phyloP scores from a whole-genome alignment of 2,113 vertebrate species.

The Clarias gariepinus region DNA sequence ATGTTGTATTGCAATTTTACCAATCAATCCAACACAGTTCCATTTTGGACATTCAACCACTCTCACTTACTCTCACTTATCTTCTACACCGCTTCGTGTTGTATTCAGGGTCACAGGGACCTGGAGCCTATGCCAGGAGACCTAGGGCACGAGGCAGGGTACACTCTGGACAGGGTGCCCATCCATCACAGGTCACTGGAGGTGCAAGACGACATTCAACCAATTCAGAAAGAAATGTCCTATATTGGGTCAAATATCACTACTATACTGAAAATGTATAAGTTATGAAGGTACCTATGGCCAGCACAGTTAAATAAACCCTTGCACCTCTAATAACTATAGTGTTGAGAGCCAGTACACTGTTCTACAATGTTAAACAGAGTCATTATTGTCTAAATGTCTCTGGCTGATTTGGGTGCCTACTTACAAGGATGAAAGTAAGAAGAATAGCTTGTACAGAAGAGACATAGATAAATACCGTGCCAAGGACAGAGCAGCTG shows the following conservation, averaged over 20 bases:
- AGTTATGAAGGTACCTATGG: background rate
- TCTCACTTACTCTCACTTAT: too few relatives aligned
- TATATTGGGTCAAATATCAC: background rate
- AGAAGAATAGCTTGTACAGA: conserved; percentile 28
- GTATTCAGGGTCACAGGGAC: too few relatives aligned
- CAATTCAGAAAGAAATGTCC: background rate
- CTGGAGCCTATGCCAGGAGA: too few relatives aligned
- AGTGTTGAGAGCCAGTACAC: background rate
- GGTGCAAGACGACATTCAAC: too few relatives aligned
- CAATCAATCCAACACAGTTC: background rate
- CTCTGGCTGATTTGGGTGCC: conserved; percentile 14
- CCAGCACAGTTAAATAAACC: background rate
- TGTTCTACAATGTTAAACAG: conserved; percentile 24
- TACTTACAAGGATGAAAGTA: conserved; percentile 9
- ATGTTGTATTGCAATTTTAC: background rate
- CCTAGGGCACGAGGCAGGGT: too few relatives aligned
- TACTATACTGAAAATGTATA: background rate
- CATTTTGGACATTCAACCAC: too few relatives aligned
- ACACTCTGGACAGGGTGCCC: too few relatives aligned
- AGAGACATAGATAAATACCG: background rate
- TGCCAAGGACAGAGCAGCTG: conserved; percentile 35
- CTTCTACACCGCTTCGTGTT: too few relatives aligned
- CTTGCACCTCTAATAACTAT: background rate
- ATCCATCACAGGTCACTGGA: too few relatives aligned
- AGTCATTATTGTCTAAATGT: conserved; percentile 21